Evolutionary conservation across 2,888 invertebrate species (phyloP).

Genomic region (Panzeria rudis): DNA sequence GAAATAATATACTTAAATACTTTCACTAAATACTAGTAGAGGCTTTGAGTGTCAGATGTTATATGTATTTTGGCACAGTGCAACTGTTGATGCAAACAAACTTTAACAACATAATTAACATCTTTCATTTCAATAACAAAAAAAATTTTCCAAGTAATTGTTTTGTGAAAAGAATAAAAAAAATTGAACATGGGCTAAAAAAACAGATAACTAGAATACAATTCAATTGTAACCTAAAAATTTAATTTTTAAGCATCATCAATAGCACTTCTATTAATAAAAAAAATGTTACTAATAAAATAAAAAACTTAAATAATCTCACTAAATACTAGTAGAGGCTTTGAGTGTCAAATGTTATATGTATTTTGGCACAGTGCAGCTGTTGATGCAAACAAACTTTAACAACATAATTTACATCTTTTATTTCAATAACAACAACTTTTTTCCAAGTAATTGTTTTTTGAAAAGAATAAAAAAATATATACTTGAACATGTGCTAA

Average conservation of each 20-base stretch:
- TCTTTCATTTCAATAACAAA: constrained; percentile 26
- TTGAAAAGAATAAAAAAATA: not conserved
- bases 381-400: not conserved
- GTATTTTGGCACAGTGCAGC: not conserved
- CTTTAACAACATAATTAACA: not conserved
- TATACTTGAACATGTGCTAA: not conserved
- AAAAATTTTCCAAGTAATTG: constrained; percentile 29
- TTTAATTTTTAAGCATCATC: not conserved
- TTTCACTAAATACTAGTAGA: not conserved
- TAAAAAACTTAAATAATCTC: not conserved
- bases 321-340: no score
- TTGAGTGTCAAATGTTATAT: not conserved
- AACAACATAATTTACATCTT: constrained; percentile 2
- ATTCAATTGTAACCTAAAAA: constrained; percentile 10
- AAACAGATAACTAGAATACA: constrained; percentile 4
- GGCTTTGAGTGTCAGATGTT: not conserved
- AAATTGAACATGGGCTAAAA: not conserved
- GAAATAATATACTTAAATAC: not conserved
- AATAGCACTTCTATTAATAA: not conserved
- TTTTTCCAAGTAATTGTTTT: constrained; percentile 38
- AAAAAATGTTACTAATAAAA: not conserved
- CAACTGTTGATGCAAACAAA: not conserved
- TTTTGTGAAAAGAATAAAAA: constrained; percentile 6
- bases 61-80: not conserved
- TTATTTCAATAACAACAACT: constrained; percentile 16